Conservation (phyloP, 1,140 invertebrate genomes). For the Choristoneura fumiferana region DNA sequence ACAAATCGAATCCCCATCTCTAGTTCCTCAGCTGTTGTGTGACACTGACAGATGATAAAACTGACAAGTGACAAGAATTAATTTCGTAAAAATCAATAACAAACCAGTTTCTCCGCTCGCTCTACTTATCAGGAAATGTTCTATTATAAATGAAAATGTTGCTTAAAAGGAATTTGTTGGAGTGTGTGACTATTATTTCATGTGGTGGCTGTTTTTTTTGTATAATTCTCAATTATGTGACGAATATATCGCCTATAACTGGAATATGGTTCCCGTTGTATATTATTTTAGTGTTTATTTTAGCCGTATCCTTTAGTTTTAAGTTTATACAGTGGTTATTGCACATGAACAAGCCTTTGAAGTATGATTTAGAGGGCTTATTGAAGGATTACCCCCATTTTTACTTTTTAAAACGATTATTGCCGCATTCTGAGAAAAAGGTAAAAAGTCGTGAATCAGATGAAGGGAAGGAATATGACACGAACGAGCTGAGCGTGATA, state of each 20-base stretch:
- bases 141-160: conserved; percentile 44
- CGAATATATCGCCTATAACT: conserved; percentile 59
- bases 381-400: conserved; percentile 49
- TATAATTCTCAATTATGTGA: conserved; percentile 51
- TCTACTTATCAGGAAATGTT: conserved; percentile 4
- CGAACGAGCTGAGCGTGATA: conserved; percentile 65
- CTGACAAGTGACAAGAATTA: background rate
- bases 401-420: conserved; percentile 33
- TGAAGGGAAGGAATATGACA: conserved; percentile 61
- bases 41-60: no score
- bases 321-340: conserved; percentile 68
- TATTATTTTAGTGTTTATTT: conserved; percentile 50
- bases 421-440: conserved; percentile 38
- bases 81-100: conserved; percentile 20
- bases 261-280: conserved; percentile 66
- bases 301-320: conserved; percentile 59
- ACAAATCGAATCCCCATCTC: no score
- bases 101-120: conserved; percentile 16
- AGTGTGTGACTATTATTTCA: conserved; percentile 48
- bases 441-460: conserved; percentile 1
- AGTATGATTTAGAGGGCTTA: conserved; percentile 50
- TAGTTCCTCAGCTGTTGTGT: no score
- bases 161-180: conserved; percentile 59
- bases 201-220: conserved; percentile 45
- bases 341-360: conserved; percentile 63